A percentile compares a stretch with the other conserved stretches of the same genome.
These are phyloP conservation scores for Tenebrio molitor DNA, from an alignment of 1,140 invertebrate species.

Conservation along the genomic window DNA sequence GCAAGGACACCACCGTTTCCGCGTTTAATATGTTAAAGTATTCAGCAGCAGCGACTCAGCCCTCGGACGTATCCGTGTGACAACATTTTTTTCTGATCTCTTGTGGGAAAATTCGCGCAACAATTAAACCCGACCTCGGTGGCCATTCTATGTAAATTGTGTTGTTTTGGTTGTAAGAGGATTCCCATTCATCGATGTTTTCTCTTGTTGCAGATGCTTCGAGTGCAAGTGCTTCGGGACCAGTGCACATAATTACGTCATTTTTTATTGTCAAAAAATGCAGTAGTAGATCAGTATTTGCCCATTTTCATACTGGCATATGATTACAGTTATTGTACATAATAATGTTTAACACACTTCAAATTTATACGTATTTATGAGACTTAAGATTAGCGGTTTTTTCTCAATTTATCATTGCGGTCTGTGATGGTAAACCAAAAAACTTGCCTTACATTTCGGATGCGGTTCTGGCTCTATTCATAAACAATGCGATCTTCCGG, in stretches of 20 bases:
- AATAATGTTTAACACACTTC: constrained; percentile 22
- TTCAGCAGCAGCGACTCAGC: not conserved
- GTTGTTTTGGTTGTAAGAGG: not conserved
- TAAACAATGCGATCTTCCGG: constrained; percentile 29
- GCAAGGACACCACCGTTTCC: not conserved
- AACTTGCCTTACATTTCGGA: constrained; percentile 25
- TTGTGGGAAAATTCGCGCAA: not conserved
- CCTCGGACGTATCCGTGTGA: not conserved
- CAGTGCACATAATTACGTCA: constrained; percentile 43
- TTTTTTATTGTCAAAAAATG: constrained; percentile 46
- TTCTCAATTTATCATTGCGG: constrained; percentile 24
- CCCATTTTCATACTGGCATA: constrained; percentile 42
- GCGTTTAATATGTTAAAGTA: constrained; percentile 6
- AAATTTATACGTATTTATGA: constrained; percentile 46
- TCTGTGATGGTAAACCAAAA: constrained; percentile 32
- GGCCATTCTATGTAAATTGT: too few relatives aligned
- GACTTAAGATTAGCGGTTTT: constrained; percentile 38
- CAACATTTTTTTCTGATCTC: not conserved
- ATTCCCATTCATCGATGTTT: not conserved
- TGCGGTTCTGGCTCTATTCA: constrained; percentile 32
- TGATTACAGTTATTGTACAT: constrained; percentile 33
- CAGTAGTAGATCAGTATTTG: constrained; percentile 45
- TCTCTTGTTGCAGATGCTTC: constrained; percentile 18
- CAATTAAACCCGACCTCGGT: too few relatives aligned
- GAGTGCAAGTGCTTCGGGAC: constrained; percentile 41